Evolutionary conservation across 2,888 invertebrate genomes (phyloP).

Genomic region (Lithophane leautieri): DNA sequence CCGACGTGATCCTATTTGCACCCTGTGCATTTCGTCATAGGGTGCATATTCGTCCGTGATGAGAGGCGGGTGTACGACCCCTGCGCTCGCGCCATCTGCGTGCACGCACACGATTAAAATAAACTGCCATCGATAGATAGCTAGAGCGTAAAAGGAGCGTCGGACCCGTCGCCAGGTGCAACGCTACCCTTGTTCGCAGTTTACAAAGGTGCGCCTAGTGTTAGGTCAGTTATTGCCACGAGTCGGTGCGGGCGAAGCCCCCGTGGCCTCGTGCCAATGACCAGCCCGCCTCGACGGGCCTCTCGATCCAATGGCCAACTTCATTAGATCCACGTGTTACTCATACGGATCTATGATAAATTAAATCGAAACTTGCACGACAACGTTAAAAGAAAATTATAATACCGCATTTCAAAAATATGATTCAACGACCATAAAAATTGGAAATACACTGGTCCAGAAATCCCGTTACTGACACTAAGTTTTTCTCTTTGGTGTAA

Average conservation of each 20-base stretch:
- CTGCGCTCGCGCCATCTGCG: conserved; percentile 88
- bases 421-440: background rate
- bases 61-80: conserved; percentile 71
- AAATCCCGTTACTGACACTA: background rate
- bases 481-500: background rate
- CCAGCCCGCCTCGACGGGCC: conserved; percentile 79
- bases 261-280: conserved; percentile 78
- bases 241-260: conserved; percentile 76
- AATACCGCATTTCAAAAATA: conserved; percentile 7
- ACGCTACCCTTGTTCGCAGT: conserved; percentile 75
- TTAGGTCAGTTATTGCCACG: conserved; percentile 85
- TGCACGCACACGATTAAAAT: conserved; percentile 86
- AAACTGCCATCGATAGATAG: conserved; percentile 86
- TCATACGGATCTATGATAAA: conserved; percentile 57
- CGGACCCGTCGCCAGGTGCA: conserved; percentile 83
- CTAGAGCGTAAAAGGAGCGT: conserved; percentile 79
- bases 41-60: conserved; percentile 78
- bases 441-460: background rate
- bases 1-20: conserved; percentile 76
- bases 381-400: background rate
- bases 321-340: conserved; percentile 64
- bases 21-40: conserved; percentile 77
- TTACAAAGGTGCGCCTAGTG: conserved; percentile 79
- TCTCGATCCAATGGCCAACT: conserved; percentile 66
- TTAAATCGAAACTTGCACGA: background rate